These are phyloP conservation scores for Chloroclysta siterata DNA, from an alignment of 2,888 invertebrate species.

Conservation along the genomic window DNA sequence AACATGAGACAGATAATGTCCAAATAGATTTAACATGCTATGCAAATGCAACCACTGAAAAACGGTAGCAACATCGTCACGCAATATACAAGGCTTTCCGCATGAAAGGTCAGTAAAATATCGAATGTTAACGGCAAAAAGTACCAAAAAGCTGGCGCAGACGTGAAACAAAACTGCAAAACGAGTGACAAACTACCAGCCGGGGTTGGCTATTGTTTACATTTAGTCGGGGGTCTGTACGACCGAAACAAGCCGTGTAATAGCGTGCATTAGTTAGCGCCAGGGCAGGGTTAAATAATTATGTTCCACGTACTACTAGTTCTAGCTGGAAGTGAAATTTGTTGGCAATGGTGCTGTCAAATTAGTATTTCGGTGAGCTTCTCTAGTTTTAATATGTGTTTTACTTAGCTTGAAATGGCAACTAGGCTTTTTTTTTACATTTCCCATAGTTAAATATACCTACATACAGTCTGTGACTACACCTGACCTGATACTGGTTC, in stretches of 20 bases:
- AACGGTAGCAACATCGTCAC: conserved; percentile 30
- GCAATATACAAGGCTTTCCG: conserved; percentile 35
- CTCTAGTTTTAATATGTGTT: conserved; percentile 13
- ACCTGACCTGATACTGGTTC: too few relatives aligned
- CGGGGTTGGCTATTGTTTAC: conserved; percentile 56
- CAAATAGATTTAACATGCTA: conserved; percentile 31
- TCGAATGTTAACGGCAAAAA: conserved; percentile 54
- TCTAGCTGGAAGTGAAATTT: conserved; percentile 24
- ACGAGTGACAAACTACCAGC: conserved; percentile 62
- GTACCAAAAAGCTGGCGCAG: conserved; percentile 49
- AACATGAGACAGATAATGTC: conserved; percentile 28
- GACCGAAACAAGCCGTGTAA: conserved; percentile 43
- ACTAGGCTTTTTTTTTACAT: too few relatives aligned
- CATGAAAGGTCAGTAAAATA: conserved; percentile 45
- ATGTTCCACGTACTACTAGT: conserved; percentile 29
- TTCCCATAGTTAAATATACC: too few relatives aligned
- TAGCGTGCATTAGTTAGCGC: conserved; percentile 40
- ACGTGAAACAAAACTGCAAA: conserved; percentile 57
- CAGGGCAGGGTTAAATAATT: conserved; percentile 37
- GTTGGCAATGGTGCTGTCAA: conserved; percentile 28
- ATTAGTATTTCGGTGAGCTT: conserved; percentile 38
- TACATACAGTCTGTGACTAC: too few relatives aligned
- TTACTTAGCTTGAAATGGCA: neutral
- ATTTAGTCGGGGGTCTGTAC: conserved; percentile 40
- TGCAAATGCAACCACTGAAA: conserved; percentile 31